Base-by-base conservation (phyloP, 1,140 invertebrate genomes). In the Melanaphis sacchari region DNA sequence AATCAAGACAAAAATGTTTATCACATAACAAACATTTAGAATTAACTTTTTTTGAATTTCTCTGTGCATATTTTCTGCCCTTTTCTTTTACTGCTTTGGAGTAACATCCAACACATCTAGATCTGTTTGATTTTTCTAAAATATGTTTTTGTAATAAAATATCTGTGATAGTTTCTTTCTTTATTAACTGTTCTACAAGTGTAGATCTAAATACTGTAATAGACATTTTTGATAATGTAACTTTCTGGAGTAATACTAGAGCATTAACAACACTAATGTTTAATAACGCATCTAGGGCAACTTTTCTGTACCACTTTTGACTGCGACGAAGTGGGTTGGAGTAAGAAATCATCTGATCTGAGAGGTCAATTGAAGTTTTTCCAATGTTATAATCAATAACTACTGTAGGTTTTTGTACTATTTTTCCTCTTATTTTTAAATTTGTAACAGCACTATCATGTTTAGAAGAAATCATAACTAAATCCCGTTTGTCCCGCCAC, bases 181-280 rank as follows among this genome's bases (percentile, higher is more conserved):
- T 82, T 15, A 82, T 82, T 92, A 92, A 81, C 36, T 36, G 59
- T 43, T 81, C 40, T 22, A 43, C 59, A 92, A 92, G 59, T 92
- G 46, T 36, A 24, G 66, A 41, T 52, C 91, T 66, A 46, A 92
- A 92, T 31, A 49, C 54, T 41, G 91, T 92, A 31, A 92, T 92
- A 36, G 91, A 81, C 43, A 92, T 18, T 82, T 82, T 82, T 38
- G 81, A 82, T 8, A 38, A 82, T 36, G 81, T 82, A 82, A 82
- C 81, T 82, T 36, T 22, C 21, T 22, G 81, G 81, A 82, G 22
- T 82, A 82, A 82, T 18, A 82, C 81, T 38, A 81, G 81, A 82
- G 81, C 81, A 82, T 82, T 82, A 38, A 82, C 81, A 82, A 82
- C 81, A 82, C 38, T 40, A 31, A 82, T 40, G 38, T 82, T 82